Evolutionary conservation across 2,797 vertebrate genomes (phyloP), one percentile per base, ranked within the genome.

Genomic region (Chiroxiphia lanceolata): DNA sequence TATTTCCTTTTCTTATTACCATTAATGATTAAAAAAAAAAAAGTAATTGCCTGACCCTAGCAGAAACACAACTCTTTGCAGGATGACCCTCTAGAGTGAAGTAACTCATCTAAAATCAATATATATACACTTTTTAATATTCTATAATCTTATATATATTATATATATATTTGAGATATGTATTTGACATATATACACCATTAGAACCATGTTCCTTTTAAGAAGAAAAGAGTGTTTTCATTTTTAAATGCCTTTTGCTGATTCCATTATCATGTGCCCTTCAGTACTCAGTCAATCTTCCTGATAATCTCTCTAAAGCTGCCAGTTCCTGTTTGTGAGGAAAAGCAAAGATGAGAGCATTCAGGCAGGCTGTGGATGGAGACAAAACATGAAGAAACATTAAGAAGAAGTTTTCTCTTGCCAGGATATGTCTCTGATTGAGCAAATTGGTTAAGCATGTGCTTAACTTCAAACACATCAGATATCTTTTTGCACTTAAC

Each of bases 211-310:
- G 15, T 4, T 80, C 3, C n/a, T 94, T 91, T 87, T 83, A 74
- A 92, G 56, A 87, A 82, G 15, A 78, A 89, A 74, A 10, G 33
- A 27, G 3, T 57, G 3, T 67, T 93, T 95, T 83, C 21, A 31
- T 83, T 91, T 80, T 51, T 71, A 88, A 92, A 75, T 81, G 36
- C 8, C 50, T 89, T 89, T 77, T 94, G 60, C 75, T 95, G 65
- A 89, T 89, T 92, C 94, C 54, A 59, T 94, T 96, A 95, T 86
- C 69, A 44, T 83, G 85, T 91, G 84, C 72, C 91, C 89, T 97
- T 96, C 93, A 83, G 64, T 93, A 94, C 87, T 59, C 57, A 95
- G 91, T 93, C 92, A 94, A 83, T 95, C 87, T 95, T 65, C 65
- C 45, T 50, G 93, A 95, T 95, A 87, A 96, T 91, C 92, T 92